These are phyloP conservation scores for Leistus spinibarbis DNA, from an alignment of 2,888 invertebrate genomes.

Conservation along the genomic window DNA sequence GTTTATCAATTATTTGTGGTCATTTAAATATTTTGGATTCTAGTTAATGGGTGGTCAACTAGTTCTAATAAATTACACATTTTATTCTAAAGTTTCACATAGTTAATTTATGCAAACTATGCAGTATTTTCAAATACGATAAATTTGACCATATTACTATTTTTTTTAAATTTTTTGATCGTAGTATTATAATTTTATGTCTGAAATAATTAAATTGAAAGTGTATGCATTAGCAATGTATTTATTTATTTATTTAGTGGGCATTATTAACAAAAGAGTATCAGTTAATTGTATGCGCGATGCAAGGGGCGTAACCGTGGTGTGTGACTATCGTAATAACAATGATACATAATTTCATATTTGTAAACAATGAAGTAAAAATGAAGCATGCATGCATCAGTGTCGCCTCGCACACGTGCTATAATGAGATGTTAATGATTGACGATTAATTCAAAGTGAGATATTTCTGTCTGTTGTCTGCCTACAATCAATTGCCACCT, in stretches of 20 bases:
- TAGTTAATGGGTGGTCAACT: not conserved
- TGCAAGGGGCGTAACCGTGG: not conserved
- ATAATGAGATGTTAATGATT: constrained; percentile 36
- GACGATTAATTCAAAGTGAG: constrained; percentile 35
- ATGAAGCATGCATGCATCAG: not conserved
- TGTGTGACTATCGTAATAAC: not conserved
- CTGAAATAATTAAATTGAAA: not conserved
- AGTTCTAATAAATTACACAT: not conserved
- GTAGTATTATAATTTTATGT: too few relatives aligned
- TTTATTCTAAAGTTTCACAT: not conserved
- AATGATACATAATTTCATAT: not conserved
- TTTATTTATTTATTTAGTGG: not conserved
- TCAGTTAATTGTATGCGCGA: not conserved
- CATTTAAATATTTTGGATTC: too few relatives aligned
- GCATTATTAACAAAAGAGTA: not conserved
- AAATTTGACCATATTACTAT: too few relatives aligned
- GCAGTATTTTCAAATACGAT: not conserved
- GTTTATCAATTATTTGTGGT: too few relatives aligned
- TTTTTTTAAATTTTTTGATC: too few relatives aligned
- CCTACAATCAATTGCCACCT: constrained; percentile 36
- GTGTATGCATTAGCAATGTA: not conserved
- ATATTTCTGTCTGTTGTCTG: constrained; percentile 32
- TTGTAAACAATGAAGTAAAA: not conserved
- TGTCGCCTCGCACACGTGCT: constrained; percentile 6
- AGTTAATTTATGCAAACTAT: not conserved